Percentiles rank a stretch among this genome's conserved stretches.
These are phyloP conservation scores for Grapholita molesta DNA, from an alignment of 1,140 invertebrate genomes.

Conservation along the genomic window DNA sequence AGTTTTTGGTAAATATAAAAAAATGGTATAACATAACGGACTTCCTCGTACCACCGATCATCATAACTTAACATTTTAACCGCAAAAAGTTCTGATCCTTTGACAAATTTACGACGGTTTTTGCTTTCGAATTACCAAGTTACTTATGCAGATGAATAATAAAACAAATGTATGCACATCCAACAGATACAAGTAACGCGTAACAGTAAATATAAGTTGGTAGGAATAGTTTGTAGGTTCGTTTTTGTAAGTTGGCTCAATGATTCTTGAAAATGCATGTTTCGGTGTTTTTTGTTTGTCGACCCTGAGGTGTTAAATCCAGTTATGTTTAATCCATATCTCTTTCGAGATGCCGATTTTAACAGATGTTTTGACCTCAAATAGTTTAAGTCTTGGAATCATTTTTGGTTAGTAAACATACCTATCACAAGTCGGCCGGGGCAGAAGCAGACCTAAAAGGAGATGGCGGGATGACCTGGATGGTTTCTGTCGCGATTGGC, in stretches of 20 bases:
- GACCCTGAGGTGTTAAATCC: conserved; percentile 1
- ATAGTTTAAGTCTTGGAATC: too few relatives aligned
- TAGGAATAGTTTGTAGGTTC: neutral
- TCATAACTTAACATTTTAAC: conserved; percentile 21
- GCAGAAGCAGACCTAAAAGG: too few relatives aligned
- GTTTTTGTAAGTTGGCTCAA: neutral
- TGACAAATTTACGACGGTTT: conserved; percentile 69
- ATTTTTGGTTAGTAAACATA: too few relatives aligned
- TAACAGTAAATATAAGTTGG: neutral
- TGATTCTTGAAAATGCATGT: neutral
- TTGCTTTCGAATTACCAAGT: conserved; percentile 29
- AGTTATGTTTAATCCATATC: conserved; percentile 4
- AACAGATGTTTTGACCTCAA: neutral
- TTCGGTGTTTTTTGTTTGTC: neutral
- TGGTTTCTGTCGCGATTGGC: too few relatives aligned
- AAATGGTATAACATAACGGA: neutral
- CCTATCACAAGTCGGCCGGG: too few relatives aligned
- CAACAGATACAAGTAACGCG: neutral
- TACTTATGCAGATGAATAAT: too few relatives aligned
- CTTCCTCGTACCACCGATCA: conserved; percentile 10
- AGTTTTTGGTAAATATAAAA: too few relatives aligned
- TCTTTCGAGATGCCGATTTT: neutral
- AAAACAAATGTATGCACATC: neutral
- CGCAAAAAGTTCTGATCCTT: conserved; percentile 36
- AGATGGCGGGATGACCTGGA: too few relatives aligned